Percentiles rank a stretch among this genome's conserved stretches.
These are phyloP conservation scores for Isurus oxyrinchus DNA, from an alignment of 2,113 vertebrate species.

Conservation along the genomic window DNA sequence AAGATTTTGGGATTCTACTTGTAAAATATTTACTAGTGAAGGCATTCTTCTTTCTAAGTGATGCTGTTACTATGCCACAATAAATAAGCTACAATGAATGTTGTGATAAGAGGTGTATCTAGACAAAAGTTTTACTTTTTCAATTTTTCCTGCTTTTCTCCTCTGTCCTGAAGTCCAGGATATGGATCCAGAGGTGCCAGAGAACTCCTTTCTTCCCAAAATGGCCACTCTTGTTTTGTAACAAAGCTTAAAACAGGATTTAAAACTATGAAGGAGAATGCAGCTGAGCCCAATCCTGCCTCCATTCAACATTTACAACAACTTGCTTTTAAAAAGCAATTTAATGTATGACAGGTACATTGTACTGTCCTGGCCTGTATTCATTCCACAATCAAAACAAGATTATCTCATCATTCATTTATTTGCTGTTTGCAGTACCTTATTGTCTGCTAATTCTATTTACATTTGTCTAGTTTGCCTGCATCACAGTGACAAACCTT, in stretches of 20 bases:
- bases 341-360: background rate
- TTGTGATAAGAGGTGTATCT: background rate
- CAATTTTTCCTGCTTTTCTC: background rate
- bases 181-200: background rate
- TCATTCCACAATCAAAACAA: background rate
- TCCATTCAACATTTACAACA: no score
- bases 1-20: background rate
- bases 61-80: background rate
- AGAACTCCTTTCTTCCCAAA: background rate
- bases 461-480: background rate
- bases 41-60: background rate
- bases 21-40: background rate
- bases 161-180: background rate
- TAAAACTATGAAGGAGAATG: background rate
- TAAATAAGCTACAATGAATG: background rate
- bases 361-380: background rate
- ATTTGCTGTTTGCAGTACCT: background rate
- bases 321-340: no score
- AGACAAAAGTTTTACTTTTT: background rate
- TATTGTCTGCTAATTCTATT: background rate
- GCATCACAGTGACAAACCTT: background rate
- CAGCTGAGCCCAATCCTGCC: background rate
- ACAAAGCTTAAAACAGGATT: background rate
- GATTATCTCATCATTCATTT: background rate
- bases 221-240: background rate